Base-by-base conservation (phyloP, 2,888 invertebrate species). In the Chirona hameri region DNA sequence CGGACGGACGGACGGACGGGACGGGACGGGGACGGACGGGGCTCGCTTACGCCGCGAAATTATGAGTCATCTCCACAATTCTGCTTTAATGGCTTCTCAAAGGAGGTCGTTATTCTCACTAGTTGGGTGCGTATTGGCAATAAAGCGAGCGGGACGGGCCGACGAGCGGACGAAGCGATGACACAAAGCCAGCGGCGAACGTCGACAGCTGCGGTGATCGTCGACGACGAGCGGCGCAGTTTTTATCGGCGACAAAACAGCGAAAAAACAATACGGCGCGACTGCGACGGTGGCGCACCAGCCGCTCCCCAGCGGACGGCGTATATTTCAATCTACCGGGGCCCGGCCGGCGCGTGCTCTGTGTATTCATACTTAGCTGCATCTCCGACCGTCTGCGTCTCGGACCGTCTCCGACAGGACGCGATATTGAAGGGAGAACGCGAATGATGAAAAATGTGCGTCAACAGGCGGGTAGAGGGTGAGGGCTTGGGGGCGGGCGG, bases 41-140 rank as follows among this genome's bases (percentile, higher is more conserved):
- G 60, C 60, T 21, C 60, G 21, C 60, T 21, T 21, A 65, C n/a
- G 10, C 65, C 27, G 65, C 65, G 27, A 18, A 72, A 31, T 72
- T 72, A 72, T 72, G 29, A 72, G 72, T 72, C 31, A 72, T 72
- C 72, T 7, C 10, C 72, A 31, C 72, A 18, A 72, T 29, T 31
- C 72, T 27, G 72, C 31, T 31, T 72, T 72, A 31, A 72, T 31
- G 72, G 31, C 72, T 72, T 72, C 72, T 72, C 72, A 72, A 72
- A 72, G 72, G 72, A 31, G 31, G 72, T 72, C 72, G 27, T 72
- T 72, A 72, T 72, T 72, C 72, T 72, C 72, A 72, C 72, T 10
- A 27, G 29, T 29, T 18, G 15, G 72, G 31, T 15, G 31, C 18
- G 18, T 72, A 72, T 72, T 72, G 72, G 31, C 72, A 72, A 72